Conservation (phyloP, 2,797 vertebrate genomes). For the Catostomus latipinnis region DNA sequence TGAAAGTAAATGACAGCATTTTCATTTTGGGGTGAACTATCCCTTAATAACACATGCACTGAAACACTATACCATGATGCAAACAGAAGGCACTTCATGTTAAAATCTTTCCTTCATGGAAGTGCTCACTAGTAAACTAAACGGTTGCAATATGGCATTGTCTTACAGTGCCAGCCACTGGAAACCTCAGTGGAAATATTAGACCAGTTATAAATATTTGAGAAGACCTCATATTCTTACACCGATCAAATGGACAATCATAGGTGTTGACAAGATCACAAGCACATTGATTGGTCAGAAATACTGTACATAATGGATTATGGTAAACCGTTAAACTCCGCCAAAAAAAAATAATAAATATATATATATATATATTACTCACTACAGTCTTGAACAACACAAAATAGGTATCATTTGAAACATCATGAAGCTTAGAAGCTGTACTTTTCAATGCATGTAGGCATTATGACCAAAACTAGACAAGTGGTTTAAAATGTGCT, state of each 20-base stretch:
- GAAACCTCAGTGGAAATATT: constrained; percentile 7
- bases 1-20: no score
- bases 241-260: not conserved
- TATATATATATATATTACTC: not conserved
- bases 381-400: not conserved
- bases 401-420: no score
- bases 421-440: no score
- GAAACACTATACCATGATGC: no score
- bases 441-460: no score
- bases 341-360: no score
- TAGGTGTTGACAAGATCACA: not conserved
- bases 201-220: constrained; percentile 46
- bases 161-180: constrained; percentile 25
- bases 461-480: no score
- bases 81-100: not conserved
- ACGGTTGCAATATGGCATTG: not conserved
- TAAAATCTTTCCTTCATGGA: not conserved
- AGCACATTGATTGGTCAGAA: not conserved
- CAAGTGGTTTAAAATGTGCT: no score
- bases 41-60: not conserved
- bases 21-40: no score
- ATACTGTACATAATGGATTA: not conserved
- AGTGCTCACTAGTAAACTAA: not conserved
- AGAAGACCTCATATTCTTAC: constrained; percentile 11
- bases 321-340: not conserved